Conservation (phyloP, 2,797 vertebrate species). For the Enteromius trimaculatus region DNA sequence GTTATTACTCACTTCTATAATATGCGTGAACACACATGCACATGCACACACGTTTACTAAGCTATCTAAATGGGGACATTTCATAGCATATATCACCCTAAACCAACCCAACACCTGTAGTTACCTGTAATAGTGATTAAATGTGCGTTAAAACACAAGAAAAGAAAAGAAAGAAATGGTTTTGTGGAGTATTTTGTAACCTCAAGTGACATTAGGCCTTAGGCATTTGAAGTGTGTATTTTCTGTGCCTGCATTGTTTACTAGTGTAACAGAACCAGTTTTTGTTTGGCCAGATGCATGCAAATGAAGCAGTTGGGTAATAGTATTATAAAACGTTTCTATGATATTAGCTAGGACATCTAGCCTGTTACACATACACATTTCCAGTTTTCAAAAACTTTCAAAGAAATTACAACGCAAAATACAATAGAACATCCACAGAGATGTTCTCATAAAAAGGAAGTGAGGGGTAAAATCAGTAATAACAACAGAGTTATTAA, state of each 20-base stretch:
- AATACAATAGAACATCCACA: constrained; percentile 37
- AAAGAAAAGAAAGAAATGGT: not conserved
- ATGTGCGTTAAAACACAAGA: not conserved
- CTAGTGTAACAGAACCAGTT: not conserved
- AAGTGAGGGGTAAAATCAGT: constrained; percentile 36
- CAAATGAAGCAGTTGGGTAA: not conserved
- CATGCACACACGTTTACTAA: not conserved
- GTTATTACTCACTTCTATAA: not conserved
- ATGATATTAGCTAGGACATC: not conserved
- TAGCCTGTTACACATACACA: not conserved
- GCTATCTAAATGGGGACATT: too few species aligned
- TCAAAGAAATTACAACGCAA: constrained; percentile 19
- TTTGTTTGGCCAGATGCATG: not conserved
- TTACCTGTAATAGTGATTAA: not conserved
- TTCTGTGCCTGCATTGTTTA: not conserved
- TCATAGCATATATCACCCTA: too few species aligned
- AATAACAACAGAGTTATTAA: constrained; percentile 50
- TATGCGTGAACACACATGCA: not conserved
- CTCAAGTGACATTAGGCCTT: not conserved
- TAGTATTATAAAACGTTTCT: not conserved
- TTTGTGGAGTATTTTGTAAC: not conserved
- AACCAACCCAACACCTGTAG: not conserved
- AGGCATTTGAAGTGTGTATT: not conserved
- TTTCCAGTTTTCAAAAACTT: not conserved
- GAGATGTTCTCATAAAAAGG: constrained; percentile 37